Conservation (phyloP, 2,797 vertebrate genomes). For the Remorina albescens region DNA sequence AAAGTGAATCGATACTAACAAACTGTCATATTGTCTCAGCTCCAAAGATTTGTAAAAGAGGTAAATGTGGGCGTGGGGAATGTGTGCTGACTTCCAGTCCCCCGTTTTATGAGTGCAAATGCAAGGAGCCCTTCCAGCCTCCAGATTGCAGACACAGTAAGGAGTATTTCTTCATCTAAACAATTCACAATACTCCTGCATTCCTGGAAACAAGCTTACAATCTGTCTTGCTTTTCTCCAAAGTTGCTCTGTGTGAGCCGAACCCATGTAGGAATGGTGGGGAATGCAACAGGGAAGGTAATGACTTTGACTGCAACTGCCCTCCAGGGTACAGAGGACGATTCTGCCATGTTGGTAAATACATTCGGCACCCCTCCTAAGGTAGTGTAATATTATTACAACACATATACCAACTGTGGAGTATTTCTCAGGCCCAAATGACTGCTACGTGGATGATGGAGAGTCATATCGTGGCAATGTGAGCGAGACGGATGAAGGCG, state of each 20-base stretch:
- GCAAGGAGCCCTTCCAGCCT: slow-evolving; percentile 87
- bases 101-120: slow-evolving; percentile 85
- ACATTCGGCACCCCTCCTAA: background rate
- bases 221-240: slow-evolving; percentile 22
- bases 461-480: slow-evolving; percentile 83
- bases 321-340: slow-evolving; percentile 69
- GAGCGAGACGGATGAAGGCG: slow-evolving; percentile 79
- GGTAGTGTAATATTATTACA: background rate
- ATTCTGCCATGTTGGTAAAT: slow-evolving; percentile 84
- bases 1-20: background rate
- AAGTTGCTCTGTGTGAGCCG: slow-evolving; percentile 74
- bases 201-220: background rate
- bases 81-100: slow-evolving; percentile 78
- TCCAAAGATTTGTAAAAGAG: slow-evolving; percentile 61
- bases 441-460: slow-evolving; percentile 81
- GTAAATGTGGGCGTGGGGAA: slow-evolving; percentile 78
- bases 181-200: background rate
- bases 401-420: slow-evolving; percentile 10
- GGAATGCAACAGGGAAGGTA: slow-evolving; percentile 64
- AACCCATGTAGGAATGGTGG: slow-evolving; percentile 84
- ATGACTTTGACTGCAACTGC: slow-evolving; percentile 82
- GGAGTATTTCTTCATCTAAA: slow-evolving; percentile 24
- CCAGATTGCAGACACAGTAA: slow-evolving; percentile 83
- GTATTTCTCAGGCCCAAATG: slow-evolving; percentile 69
- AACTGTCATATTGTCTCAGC: slow-evolving; percentile 52